Evolutionary conservation across 2,888 invertebrate species (phyloP).

Genomic region (Orgyia antiqua): DNA sequence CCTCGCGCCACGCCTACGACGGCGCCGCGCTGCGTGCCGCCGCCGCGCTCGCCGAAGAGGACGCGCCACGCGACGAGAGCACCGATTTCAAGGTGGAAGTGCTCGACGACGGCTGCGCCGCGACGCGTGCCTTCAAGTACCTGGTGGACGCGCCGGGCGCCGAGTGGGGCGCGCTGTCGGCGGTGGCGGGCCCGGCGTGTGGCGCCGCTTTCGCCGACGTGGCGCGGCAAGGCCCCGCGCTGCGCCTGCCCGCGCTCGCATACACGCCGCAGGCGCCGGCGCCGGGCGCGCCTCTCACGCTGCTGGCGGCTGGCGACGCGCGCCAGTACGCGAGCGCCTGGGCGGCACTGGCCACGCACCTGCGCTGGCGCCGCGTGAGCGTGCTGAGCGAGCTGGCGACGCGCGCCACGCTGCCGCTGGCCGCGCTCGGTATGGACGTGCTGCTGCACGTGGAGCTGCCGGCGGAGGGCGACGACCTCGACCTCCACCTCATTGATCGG

Average conservation of each 20-base stretch:
- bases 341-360: constrained; percentile 29
- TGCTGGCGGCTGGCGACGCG: constrained; percentile 45
- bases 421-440: constrained; percentile 38
- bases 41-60: constrained; percentile 49
- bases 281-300: constrained; percentile 27
- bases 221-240: constrained; percentile 45
- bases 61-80: constrained; percentile 15
- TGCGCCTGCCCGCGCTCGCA: constrained; percentile 50
- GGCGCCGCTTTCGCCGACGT: constrained; percentile 53
- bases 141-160: constrained; percentile 48
- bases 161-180: constrained; percentile 53
- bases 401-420: constrained; percentile 37
- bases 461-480: constrained; percentile 45
- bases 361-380: constrained; percentile 51
- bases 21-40: constrained; percentile 41
- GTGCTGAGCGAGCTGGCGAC: constrained; percentile 49
- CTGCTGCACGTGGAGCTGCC: constrained; percentile 45
- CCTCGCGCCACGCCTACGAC: constrained; percentile 35
- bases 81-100: constrained; percentile 42
- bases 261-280: constrained; percentile 48
- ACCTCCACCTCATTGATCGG: constrained; percentile 29
- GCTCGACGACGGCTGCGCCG: constrained; percentile 51
- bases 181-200: constrained; percentile 58
- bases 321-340: constrained; percentile 28
- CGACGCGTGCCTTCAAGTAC: constrained; percentile 48